Base-by-base conservation (phyloP, 2,797 vertebrate species). In the Anolis apletophallus region DNA sequence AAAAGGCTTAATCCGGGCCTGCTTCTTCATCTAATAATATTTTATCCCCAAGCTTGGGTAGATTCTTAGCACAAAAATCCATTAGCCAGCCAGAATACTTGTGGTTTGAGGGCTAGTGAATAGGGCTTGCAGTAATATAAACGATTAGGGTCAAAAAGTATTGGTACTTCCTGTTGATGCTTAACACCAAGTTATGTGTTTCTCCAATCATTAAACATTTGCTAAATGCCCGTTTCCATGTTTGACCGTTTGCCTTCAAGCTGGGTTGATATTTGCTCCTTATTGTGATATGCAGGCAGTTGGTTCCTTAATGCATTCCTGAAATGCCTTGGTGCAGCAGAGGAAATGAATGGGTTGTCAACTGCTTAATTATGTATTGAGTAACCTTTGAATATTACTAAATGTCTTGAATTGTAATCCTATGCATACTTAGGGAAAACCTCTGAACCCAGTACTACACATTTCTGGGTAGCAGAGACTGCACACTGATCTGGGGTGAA, bases 271-370 rank as follows among this genome's bases (percentile, higher is more conserved):
- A 13, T 40, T 75, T 75, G 68, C 68, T 46, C 59, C 36, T 72
- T 86, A 75, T 54, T 87, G 85, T 34, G 57, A 29, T 72, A 73
- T 23, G 26, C 55, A 36, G 11, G 55, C 46, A 36, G 54, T 80
- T 61, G 52, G 34, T 69, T 29, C 61, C 50, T 72, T 68, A 46
- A 50, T 85, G 40, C 61, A 68, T 86, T 87, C 61, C 52, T 59
- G 73, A 69, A 87, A 87, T 82, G 23, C 29, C 34, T 23, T 81
- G 61, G 17, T 68, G 3, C 6, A n/a, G 68, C 23, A 29, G 17
- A 68, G 50, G 5, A 85, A 76, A 61, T 77, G 50, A 67, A 71
- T 78, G 34, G 64, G 46, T 34, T 77, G 59, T 64, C 73, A 68
- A 74, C 57, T 36, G 61, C 59, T 68, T 74, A 32, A 67, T 75